phyloP scores from a whole-genome alignment of 2,888 invertebrate genomes.

The Cerastis rubricosa region DNA sequence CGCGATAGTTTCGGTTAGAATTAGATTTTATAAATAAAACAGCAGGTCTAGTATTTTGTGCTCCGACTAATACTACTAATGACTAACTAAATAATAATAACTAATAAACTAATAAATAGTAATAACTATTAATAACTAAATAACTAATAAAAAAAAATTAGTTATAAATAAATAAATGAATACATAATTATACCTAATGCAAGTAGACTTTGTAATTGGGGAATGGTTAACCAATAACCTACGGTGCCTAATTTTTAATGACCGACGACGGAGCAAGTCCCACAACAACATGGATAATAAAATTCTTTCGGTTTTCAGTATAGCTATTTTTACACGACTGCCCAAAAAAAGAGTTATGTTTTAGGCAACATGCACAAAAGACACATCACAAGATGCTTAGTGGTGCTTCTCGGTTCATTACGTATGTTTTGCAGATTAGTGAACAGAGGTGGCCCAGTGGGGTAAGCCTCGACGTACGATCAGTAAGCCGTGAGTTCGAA shows the following conservation, averaged over 20 bases:
- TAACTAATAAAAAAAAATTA: no score
- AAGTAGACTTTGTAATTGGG: not conserved
- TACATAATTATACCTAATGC: not conserved
- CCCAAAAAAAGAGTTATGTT: not conserved
- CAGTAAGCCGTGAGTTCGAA: no score
- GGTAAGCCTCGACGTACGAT: no score
- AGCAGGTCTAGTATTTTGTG: not conserved
- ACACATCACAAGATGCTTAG: not conserved
- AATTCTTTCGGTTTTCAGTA: not conserved
- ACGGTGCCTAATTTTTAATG: not conserved
- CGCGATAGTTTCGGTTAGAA: not conserved
- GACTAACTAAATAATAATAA: no score
- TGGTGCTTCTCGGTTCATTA: not conserved
- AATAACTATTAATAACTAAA: no score
- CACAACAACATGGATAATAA: not conserved
- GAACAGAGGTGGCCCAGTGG: no score
- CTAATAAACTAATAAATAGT: no score
- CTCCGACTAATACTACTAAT: not conserved
- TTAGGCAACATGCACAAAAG: not conserved
- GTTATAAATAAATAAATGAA: no score
- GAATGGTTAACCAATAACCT: no score
- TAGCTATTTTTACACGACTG: not conserved
- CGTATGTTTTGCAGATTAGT: not conserved
- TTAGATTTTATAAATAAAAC: constrained; percentile 4
- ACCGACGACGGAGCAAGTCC: not conserved